These are phyloP conservation scores for Machaerirhynchus nigripectus DNA, from an alignment of 2,113 vertebrate genomes.

Conservation along the genomic window DNA sequence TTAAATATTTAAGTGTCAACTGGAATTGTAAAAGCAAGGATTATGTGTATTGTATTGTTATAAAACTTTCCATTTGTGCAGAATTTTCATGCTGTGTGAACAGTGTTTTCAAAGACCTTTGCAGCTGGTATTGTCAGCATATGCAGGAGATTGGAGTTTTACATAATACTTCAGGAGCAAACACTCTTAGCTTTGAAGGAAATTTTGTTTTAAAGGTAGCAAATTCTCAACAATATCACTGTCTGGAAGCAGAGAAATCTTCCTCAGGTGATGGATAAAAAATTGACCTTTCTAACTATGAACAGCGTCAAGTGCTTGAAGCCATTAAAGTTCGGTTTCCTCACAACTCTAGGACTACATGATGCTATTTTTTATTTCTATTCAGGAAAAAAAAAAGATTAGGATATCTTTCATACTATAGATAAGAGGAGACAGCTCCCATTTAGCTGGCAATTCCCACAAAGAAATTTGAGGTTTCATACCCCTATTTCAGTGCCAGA, in stretches of 20 bases:
- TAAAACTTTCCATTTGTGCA: slow-evolving; percentile 43
- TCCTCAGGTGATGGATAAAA: not conserved
- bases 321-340: not conserved
- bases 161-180: not conserved
- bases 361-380: not conserved
- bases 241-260: not conserved
- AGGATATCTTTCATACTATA: not conserved
- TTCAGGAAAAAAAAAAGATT: not conserved
- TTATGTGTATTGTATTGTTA: not conserved
- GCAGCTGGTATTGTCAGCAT: not conserved
- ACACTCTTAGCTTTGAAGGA: not conserved
- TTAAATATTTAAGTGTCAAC: slow-evolving; percentile 76
- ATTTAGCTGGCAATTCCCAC: not conserved
- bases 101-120: slow-evolving; percentile 24
- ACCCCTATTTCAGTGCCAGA: not conserved
- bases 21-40: slow-evolving; percentile 47
- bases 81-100: not conserved
- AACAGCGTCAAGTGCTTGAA: not conserved
- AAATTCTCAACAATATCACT: not conserved
- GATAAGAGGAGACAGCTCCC: not conserved
- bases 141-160: not conserved
- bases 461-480: not conserved
- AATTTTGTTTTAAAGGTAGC: not conserved
- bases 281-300: not conserved
- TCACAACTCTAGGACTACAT: not conserved